These are phyloP conservation scores for Corapipo altera DNA, from an alignment of 2,113 vertebrate genomes.

Conservation along the genomic window DNA sequence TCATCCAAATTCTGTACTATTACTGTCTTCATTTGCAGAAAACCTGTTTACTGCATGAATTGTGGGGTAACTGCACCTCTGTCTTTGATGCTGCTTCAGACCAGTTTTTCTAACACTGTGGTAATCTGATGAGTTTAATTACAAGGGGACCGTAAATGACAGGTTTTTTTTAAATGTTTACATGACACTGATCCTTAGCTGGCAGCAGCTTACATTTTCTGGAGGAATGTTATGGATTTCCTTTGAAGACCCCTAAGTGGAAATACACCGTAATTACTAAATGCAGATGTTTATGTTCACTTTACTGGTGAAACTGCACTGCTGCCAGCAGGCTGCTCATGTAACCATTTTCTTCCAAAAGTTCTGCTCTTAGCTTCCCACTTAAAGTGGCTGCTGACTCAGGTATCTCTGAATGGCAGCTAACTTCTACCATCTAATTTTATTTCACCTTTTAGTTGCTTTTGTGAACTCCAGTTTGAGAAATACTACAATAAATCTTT, in stretches of 20 bases:
- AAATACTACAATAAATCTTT: background rate
- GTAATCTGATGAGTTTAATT: background rate
- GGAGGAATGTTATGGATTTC: background rate
- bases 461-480: background rate
- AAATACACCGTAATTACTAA: background rate
- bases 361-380: background rate
- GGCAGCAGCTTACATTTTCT: background rate
- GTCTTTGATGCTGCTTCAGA: background rate
- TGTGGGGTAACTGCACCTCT: background rate
- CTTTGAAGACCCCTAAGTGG: background rate
- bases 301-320: background rate
- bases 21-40: background rate
- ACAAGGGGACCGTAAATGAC: background rate
- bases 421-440: background rate
- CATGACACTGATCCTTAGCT: background rate
- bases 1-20: background rate
- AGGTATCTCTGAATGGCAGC: background rate
- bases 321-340: background rate
- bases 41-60: background rate
- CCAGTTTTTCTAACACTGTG: background rate
- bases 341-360: background rate
- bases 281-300: background rate
- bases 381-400: background rate
- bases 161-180: background rate
- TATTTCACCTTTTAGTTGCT: background rate